Base-by-base conservation (phyloP, 1,140 invertebrate species). In the Lordiphosa clarofinis region DNA sequence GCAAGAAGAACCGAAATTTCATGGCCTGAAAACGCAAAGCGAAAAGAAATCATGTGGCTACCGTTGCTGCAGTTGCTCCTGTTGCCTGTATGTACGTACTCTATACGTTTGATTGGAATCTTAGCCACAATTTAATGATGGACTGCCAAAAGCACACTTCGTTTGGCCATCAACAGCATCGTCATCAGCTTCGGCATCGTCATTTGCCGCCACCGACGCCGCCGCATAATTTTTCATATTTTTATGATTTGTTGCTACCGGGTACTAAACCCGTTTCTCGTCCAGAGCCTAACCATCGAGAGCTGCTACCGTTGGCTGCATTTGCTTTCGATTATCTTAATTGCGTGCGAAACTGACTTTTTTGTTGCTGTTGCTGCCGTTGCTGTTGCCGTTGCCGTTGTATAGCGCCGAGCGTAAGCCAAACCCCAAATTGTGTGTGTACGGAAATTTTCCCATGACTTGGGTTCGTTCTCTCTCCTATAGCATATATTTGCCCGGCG, bases 331-430 rank as follows among this genome's bases (percentile, higher is more conserved):
- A 87, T 87, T 87, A 87, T 81, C 86, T 87, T 87, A 87, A 87
- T 87, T 87, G 86, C 86, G 86, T 87, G 86, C 86, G 86, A 87
- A 87, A 87, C 79, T 87, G 81, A 86, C 79, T 86, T 84, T 84
- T 84, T 84, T 36, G 58, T 31, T 48, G 7, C 35, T 38, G 55
- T 19, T 31, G 4, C 42, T 40, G 35, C 35, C 44, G 11, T n/a
- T 15, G 39, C 8, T 31, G 35, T 50, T 13, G 40, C 24, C 19
- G 28, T 57, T 61, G 49, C 40, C 37, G 33, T 63, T 56, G 50
- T 28, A 11, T 13, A 15, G 38, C 39, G 21, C 33, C 24, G 68
- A 60, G 65, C 76, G 72, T 82, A 82, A 82, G 78, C 79, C 78
- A 86, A 84, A 84, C 78, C 78, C 78, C 73, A 84, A 86, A 86